phyloP scores from a whole-genome alignment of 1,140 invertebrate species.

The Hormaphis cornu region DNA sequence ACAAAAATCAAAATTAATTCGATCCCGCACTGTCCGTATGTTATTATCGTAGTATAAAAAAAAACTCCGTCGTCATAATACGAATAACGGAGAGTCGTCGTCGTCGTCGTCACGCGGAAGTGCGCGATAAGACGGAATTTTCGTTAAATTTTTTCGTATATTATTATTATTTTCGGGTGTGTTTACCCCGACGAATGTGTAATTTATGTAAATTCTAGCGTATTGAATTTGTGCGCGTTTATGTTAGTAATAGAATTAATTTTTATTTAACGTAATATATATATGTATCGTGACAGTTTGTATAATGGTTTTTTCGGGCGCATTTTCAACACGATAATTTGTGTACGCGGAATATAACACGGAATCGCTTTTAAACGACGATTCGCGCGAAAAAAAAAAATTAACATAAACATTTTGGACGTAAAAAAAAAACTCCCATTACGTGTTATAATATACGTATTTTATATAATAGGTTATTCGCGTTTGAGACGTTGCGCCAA shows the following conservation, averaged over 20 bases:
- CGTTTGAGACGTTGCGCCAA: too few species aligned
- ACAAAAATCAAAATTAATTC: slow-evolving; percentile 4
- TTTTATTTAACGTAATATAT: neutral
- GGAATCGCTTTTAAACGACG: neutral
- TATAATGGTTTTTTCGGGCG: too few species aligned
- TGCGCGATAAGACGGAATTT: too few species aligned
- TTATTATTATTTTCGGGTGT: neutral
- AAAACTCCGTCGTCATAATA: neutral
- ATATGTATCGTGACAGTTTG: too few species aligned
- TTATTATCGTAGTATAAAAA: slow-evolving; percentile 1
- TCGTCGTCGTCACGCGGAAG: too few species aligned
- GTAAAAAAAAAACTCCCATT: neutral
- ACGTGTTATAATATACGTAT: too few species aligned
- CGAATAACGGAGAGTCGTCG: neutral
- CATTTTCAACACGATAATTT: neutral
- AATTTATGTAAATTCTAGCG: slow-evolving; percentile 17
- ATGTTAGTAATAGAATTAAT: neutral
- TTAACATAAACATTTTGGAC: neutral
- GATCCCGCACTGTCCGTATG: too few species aligned
- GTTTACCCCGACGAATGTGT: too few species aligned
- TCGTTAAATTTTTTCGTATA: too few species aligned
- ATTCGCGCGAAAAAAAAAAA: neutral
- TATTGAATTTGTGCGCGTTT: neutral
- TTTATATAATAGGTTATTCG: too few species aligned
- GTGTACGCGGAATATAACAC: neutral